Evolutionary conservation across 2,113 vertebrate genomes (phyloP).

Genomic region (Syrrhaptes paradoxus): DNA sequence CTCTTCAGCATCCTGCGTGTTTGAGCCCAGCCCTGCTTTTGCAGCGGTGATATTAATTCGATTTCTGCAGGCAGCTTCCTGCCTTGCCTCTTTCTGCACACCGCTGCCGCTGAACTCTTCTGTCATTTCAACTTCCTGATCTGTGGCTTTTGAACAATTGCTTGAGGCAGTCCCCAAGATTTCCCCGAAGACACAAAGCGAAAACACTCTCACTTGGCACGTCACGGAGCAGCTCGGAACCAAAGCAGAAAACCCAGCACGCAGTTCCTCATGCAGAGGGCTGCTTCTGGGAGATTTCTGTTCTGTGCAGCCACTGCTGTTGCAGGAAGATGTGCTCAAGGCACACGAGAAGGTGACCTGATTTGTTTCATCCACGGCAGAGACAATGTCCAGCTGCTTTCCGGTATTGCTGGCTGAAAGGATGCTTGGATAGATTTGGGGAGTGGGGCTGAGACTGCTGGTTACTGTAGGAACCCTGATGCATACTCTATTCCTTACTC

Average conservation of each 20-base stretch:
- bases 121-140: neutral
- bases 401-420: neutral
- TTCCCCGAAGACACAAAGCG: neutral
- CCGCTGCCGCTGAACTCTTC: neutral
- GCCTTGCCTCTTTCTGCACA: neutral
- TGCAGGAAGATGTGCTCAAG: neutral
- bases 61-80: neutral
- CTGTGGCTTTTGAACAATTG: neutral
- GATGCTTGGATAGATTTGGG: neutral
- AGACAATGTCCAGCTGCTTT: neutral
- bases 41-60: neutral
- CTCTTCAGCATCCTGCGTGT: neutral
- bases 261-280: neutral
- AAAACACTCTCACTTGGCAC: neutral
- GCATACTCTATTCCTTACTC: neutral
- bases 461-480: neutral
- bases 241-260: neutral
- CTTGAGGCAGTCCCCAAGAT: neutral
- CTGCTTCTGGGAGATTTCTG: neutral
- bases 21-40: neutral
- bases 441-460: neutral
- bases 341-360: rapidly evolving
- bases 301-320: neutral
- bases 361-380: neutral
- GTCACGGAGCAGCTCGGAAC: neutral